These are phyloP conservation scores for Phasia obesa DNA, from an alignment of 2,888 invertebrate genomes.

Conservation along the genomic window DNA sequence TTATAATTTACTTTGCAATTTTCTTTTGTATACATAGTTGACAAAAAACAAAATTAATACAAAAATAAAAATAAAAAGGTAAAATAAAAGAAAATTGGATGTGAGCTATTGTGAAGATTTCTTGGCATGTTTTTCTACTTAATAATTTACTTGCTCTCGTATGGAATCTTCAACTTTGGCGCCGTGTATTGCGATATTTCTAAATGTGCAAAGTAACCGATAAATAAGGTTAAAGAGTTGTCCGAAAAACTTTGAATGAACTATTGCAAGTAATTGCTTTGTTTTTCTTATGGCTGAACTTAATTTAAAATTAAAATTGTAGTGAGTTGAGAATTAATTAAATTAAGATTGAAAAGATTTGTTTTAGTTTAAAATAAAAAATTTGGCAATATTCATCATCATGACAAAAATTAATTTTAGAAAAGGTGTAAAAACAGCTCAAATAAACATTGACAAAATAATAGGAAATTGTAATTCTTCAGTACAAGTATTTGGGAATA, in stretches of 20 bases:
- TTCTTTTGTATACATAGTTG: background rate
- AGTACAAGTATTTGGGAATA: too few species aligned
- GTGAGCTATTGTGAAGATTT: too few species aligned
- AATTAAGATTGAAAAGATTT: too few species aligned
- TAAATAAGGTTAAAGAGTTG: background rate
- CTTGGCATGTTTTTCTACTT: background rate
- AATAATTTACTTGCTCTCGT: background rate
- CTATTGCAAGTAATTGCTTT: background rate
- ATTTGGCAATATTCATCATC: too few species aligned
- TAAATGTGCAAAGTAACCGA: background rate
- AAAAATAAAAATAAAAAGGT: background rate
- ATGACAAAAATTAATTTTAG: too few species aligned
- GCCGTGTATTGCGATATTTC: background rate
- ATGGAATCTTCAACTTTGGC: background rate
- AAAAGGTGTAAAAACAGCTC: too few species aligned
- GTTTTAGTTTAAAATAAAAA: too few species aligned
- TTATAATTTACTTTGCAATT: slow-evolving; percentile 43
- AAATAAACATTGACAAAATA: too few species aligned
- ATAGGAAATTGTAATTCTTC: too few species aligned
- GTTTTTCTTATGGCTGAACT: background rate
- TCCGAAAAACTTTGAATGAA: slow-evolving; percentile 7
- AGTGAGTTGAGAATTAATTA: too few species aligned
- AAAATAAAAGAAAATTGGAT: background rate
- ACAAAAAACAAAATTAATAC: background rate
- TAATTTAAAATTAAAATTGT: too few species aligned